Conservation (phyloP, 2,888 invertebrate genomes). For the Hypolimnas misippus region DNA sequence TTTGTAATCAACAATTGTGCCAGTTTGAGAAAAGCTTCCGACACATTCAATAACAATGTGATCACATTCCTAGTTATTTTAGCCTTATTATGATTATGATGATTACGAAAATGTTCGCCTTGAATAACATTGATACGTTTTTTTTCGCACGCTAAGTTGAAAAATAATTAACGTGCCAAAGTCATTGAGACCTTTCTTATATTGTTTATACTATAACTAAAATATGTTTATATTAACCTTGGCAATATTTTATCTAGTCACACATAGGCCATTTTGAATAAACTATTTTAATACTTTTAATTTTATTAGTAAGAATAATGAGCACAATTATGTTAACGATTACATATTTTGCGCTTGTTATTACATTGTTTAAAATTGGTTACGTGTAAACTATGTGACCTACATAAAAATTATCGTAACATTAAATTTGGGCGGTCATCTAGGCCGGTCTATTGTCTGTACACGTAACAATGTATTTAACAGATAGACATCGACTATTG, state of each 20-base stretch:
- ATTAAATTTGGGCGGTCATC: conserved; percentile 39
- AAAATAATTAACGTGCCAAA: neutral
- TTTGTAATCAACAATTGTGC: conserved; percentile 82
- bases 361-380: conserved; percentile 29
- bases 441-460: conserved; percentile 33
- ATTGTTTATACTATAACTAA: neutral
- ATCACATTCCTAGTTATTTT: conserved; percentile 72
- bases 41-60: conserved; percentile 71
- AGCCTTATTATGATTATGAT: conserved; percentile 56
- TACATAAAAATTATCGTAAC: conserved; percentile 56
- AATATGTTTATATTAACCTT: neutral
- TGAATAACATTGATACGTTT: conserved; percentile 26
- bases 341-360: conserved; percentile 26
- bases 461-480: conserved; percentile 39
- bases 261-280: neutral
- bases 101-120: conserved; percentile 50
- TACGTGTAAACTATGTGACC: conserved; percentile 50
- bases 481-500: conserved; percentile 52
- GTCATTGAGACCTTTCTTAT: neutral
- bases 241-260: neutral
- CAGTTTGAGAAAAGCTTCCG: conserved; percentile 68
- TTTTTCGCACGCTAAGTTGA: conserved; percentile 17
- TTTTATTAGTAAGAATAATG: neutral
- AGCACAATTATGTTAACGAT: conserved; percentile 10
- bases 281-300: neutral